Base-by-base conservation (phyloP, 2,888 invertebrate genomes). In the Amphipoea lucens region DNA sequence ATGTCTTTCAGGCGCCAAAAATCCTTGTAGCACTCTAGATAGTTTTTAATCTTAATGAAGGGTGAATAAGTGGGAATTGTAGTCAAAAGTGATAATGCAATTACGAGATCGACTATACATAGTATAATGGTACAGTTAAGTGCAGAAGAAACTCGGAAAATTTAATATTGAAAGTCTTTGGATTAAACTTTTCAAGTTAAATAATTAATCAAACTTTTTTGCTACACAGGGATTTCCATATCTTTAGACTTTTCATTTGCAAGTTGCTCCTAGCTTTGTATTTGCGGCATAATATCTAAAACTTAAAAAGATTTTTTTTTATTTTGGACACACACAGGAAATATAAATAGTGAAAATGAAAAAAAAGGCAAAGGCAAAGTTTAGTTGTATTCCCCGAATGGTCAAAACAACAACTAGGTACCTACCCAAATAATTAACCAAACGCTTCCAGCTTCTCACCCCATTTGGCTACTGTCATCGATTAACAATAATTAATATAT, bases 141-240 rank as follows among this genome's bases (percentile, higher is more conserved):
- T n/a, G n/a, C n/a, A n/a, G n/a, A n/a, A n/a, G n/a, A n/a, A n/a
- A 73, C 29, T 72, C 29, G n/a, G 9, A 57, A 57, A 57, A 66
- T 77, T 17, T 29, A 36, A 65, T 42, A 23, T 51, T 29, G 40
- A 62, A 79, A 60, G 40, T 40, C 36, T 51, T 78, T 48, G 45
- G 11, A 62, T 76, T 66, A 29, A 20, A 20, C 62, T 71, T 20
- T 29, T 14, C 71, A 82, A 54, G 71, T 84, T 84, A 48, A 67
- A 71, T 78, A 78, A 84, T 67, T 20, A 45, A 78, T 70, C 40
- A 20, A 84, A 81, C 45, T 78, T 79, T 82, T 84, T 71, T 48
- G 69, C 23, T 40, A 12, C 40, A 62, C 29, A 40, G n/a, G 51
- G 23, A 17, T 78, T 79, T 84, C 17, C 36, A 42, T 62, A 45